Conservation (phyloP, 2,888 invertebrate species). For the Blastobasis adustella region DNA sequence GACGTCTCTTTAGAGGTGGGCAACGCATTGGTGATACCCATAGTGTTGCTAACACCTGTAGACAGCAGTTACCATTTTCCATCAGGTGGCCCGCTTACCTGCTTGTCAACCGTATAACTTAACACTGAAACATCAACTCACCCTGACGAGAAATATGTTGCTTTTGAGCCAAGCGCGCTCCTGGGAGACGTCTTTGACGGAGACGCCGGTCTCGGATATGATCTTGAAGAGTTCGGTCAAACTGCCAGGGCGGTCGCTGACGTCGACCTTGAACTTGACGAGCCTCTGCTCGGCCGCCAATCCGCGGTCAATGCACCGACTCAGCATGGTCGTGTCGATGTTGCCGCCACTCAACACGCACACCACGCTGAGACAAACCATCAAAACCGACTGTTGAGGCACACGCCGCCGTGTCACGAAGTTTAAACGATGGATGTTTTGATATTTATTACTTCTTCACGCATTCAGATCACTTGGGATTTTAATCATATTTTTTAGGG, state of each 20-base stretch:
- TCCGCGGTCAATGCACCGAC: slow-evolving; percentile 90
- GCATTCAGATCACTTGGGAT: no score
- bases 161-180: slow-evolving; percentile 95
- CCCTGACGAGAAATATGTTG: slow-evolving; percentile 83
- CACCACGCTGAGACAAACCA: slow-evolving; percentile 78
- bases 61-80: no score
- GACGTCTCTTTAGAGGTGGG: no score
- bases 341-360: slow-evolving; percentile 91
- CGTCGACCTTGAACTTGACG: slow-evolving; percentile 70
- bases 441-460: no score
- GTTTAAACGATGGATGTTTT: no score
- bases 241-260: slow-evolving; percentile 91
- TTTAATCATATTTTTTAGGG: no score
- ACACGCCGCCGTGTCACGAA: no score
- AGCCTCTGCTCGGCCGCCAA: slow-evolving; percentile 89
- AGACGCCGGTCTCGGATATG: slow-evolving; percentile 85
- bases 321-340: slow-evolving; percentile 93
- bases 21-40: no score
- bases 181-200: slow-evolving; percentile 96
- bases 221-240: slow-evolving; percentile 88
- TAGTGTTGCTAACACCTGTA: no score
- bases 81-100: no score
- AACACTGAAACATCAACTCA: slow-evolving; percentile 18
- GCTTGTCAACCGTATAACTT: no score
- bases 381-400: no score